Conservation (phyloP, 37 sponge, comb jelly and placozoan species). For the Oscarella lobularis region DNA sequence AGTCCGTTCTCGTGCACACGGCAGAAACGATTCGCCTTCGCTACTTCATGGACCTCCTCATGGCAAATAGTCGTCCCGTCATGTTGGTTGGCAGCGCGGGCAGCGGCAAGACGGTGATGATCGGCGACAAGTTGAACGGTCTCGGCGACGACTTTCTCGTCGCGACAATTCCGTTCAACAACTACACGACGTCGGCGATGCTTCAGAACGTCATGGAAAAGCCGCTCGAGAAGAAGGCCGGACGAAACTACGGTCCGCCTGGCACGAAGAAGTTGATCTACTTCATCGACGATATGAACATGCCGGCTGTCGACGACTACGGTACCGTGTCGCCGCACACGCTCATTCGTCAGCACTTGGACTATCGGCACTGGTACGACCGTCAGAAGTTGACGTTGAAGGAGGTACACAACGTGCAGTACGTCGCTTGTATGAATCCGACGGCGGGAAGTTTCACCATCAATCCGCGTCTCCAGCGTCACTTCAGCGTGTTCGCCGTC, state of each 20-base stretch:
- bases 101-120: conserved; percentile 95
- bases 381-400: conserved; percentile 82
- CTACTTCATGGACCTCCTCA: conserved; percentile 78
- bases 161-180: conserved; percentile 88
- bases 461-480: conserved; percentile 96
- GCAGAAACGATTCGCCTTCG: conserved; percentile 79
- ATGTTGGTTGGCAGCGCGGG: conserved; percentile 98
- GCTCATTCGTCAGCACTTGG: conserved; percentile 92
- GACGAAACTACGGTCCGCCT: conserved; percentile 95
- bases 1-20: conserved; percentile 93
- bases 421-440: conserved; percentile 99
- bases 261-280: conserved; percentile 93
- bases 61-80: conserved; percentile 85
- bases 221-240: conserved; percentile 98
- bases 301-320: conserved; percentile 93
- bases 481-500: conserved; percentile 96
- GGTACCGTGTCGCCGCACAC: conserved; percentile 98
- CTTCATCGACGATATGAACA: conserved; percentile 99
- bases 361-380: conserved; percentile 97
- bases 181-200: conserved; percentile 98
- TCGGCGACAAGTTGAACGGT: conserved; percentile 58
- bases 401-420: conserved; percentile 91
- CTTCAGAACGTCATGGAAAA: conserved; percentile 96
- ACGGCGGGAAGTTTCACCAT: conserved; percentile 99
- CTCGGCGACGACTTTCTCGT: conserved; percentile 60